These are phyloP conservation scores for Spicauda simplicius DNA, from an alignment of 2,888 invertebrate species.

Conservation along the genomic window DNA sequence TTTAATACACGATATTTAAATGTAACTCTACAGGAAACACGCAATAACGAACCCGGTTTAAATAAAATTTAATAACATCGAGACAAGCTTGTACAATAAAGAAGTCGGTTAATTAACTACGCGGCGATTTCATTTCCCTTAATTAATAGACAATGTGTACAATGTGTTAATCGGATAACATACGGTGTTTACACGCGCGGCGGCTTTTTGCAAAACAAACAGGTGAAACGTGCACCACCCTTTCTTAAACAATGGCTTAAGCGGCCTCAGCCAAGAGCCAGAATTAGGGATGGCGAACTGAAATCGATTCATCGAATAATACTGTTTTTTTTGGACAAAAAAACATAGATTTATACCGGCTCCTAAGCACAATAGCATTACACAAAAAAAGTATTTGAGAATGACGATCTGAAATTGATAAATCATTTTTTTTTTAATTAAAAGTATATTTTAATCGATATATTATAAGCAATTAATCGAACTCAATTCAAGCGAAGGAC, in stretches of 20 bases:
- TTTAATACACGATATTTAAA: background rate
- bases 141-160: conserved; percentile 43
- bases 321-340: too few relatives aligned
- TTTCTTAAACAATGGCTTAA: conserved; percentile 28
- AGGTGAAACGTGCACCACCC: conserved; percentile 39
- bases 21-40: background rate
- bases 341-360: too few relatives aligned
- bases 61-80: background rate
- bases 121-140: conserved; percentile 38
- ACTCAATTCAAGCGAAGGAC: too few relatives aligned
- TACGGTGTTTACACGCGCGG: conserved; percentile 53
- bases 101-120: too few relatives aligned
- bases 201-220: conserved; percentile 65
- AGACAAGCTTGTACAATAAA: conserved; percentile 3
- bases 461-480: too few relatives aligned
- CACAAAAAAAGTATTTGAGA: too few relatives aligned
- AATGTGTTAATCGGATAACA: conserved; percentile 56
- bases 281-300: too few relatives aligned
- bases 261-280: conserved; percentile 5
- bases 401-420: too few relatives aligned
- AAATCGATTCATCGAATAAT: too few relatives aligned
- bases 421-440: too few relatives aligned
- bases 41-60: background rate
- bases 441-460: too few relatives aligned
- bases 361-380: too few relatives aligned